These are phyloP conservation scores for Junonia oenone DNA, from an alignment of 2,888 invertebrate genomes.

Conservation along the genomic window DNA sequence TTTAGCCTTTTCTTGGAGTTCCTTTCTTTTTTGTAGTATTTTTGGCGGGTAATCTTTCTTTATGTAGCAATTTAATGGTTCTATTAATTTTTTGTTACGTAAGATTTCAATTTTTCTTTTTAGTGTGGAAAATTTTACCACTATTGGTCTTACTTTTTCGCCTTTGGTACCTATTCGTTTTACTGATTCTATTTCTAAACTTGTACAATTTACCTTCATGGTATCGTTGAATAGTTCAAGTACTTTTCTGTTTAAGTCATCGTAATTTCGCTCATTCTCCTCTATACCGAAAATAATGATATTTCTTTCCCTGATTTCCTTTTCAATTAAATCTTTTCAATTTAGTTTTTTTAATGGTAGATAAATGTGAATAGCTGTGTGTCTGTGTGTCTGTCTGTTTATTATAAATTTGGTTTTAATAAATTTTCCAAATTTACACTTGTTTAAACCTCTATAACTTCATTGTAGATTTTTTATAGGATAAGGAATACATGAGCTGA, in stretches of 20 bases:
- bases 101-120: not conserved
- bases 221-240: not conserved
- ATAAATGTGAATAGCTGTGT: too few relatives aligned
- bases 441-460: too few relatives aligned
- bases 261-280: slow-evolving; percentile 15
- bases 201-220: not conserved
- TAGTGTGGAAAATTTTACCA: not conserved
- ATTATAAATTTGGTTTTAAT: too few relatives aligned
- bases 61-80: not conserved
- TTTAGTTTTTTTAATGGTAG: too few relatives aligned
- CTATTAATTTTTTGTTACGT: not conserved
- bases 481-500: too few relatives aligned
- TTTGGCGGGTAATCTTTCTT: not conserved
- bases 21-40: not conserved
- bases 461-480: too few relatives aligned
- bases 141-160: not conserved
- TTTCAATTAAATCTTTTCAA: too few relatives aligned
- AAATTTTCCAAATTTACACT: too few relatives aligned
- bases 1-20: not conserved
- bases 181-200: not conserved
- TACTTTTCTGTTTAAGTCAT: not conserved
- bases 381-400: too few relatives aligned
- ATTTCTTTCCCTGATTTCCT: slow-evolving; percentile 18
- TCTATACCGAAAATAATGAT: slow-evolving; percentile 25
- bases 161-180: not conserved